Percentiles rank a stretch among this genome's conserved stretches.
Evolutionary conservation across 2,113 vertebrate species (phyloP).

Genomic region (Carassius carassius): DNA sequence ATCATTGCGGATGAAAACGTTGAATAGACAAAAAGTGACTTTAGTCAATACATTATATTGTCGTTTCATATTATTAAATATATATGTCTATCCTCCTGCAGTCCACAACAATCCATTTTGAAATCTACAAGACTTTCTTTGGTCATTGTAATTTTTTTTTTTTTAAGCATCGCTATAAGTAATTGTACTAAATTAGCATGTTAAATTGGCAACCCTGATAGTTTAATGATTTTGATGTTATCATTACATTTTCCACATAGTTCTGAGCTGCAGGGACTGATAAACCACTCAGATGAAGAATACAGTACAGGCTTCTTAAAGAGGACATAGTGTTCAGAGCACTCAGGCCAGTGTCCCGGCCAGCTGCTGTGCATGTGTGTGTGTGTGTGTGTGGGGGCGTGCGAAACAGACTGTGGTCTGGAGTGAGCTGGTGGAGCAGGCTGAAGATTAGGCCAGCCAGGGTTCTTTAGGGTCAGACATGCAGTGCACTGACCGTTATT

Average conservation of each 20-base stretch:
- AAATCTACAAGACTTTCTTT: neutral
- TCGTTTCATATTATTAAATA: neutral
- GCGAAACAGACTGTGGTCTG: conserved; percentile 49
- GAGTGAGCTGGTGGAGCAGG: conserved; percentile 66
- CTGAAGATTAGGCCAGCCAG: conserved; percentile 70
- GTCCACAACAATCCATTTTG: neutral
- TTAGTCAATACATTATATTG: neutral
- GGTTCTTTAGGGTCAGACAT: conserved; percentile 64
- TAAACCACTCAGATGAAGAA: conserved; percentile 5
- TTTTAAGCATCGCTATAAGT: neutral
- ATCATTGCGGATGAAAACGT: neutral
- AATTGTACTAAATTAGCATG: neutral
- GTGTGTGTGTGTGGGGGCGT: conserved; percentile 45
- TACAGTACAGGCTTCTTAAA: conserved; percentile 31
- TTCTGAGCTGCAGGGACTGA: neutral
- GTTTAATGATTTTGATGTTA: neutral
- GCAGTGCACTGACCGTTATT: conserved; percentile 69
- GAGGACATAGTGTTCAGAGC: conserved; percentile 41
- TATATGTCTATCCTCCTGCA: neutral
- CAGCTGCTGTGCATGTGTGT: conserved; percentile 57
- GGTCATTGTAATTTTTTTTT: too few species aligned
- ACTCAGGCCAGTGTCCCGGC: conserved; percentile 37
- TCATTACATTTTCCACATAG: neutral
- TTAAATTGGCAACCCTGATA: neutral
- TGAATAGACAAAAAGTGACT: neutral